Evolutionary conservation across 2,797 vertebrate species (phyloP).

Genomic region (Podarcis siculus): DNA sequence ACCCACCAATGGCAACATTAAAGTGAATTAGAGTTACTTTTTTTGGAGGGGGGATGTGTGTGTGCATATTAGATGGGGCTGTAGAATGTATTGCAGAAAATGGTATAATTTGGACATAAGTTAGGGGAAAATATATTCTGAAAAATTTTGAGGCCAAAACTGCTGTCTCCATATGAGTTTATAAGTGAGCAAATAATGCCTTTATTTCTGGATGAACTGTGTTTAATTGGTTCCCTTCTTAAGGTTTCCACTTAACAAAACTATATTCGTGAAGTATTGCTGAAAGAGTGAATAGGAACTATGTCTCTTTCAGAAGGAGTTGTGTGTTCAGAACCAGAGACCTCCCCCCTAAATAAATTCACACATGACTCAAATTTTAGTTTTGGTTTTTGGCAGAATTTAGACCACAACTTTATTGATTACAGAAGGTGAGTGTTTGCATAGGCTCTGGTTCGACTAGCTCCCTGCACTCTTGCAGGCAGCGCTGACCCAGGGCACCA

Average conservation of each 20-base stretch:
- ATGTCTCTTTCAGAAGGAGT: constrained; percentile 53
- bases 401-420: too few relatives aligned
- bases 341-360: too few relatives aligned
- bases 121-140: not conserved
- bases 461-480: too few relatives aligned
- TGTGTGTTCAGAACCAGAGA: too few relatives aligned
- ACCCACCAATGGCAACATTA: not conserved
- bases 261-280: constrained; percentile 45
- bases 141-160: not conserved
- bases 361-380: too few relatives aligned
- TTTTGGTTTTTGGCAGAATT: too few relatives aligned
- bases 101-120: not conserved
- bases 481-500: too few relatives aligned
- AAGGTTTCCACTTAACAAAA: constrained; percentile 39
- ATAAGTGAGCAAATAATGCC: not conserved
- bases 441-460: too few relatives aligned
- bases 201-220: constrained; percentile 16
- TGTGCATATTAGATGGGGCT: not conserved
- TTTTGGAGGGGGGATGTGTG: too few relatives aligned
- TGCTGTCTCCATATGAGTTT: not conserved
- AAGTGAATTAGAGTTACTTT: not conserved
- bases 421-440: too few relatives aligned
- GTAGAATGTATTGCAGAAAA: not conserved
- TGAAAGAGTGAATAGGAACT: constrained; percentile 54
- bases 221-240: constrained; percentile 30